phyloP scores from a whole-genome alignment of 2,888 invertebrate genomes.

The Megastigmus dorsalis region DNA sequence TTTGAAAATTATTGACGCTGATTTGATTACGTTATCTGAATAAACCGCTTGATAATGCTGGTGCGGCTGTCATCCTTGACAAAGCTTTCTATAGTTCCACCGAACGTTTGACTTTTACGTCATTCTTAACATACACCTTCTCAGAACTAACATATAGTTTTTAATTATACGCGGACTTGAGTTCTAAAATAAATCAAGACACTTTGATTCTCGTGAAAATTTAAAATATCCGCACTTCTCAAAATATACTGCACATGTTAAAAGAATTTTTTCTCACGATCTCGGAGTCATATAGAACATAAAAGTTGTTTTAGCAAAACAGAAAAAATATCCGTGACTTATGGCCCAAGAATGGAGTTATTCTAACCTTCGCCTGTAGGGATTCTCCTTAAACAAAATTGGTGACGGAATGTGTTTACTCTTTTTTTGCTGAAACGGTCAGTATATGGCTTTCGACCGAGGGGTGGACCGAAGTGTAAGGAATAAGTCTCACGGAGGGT shows the following conservation, averaged over 20 bases:
- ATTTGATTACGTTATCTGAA: no score
- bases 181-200: no score
- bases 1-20: no score
- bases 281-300: not conserved
- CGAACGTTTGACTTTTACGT: conserved; percentile 3
- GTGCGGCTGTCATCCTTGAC: not conserved
- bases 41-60: not conserved
- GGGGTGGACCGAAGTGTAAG: not conserved
- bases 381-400: not conserved
- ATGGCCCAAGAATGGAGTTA: no score
- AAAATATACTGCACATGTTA: not conserved
- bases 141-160: not conserved
- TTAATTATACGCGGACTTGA: no score
- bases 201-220: not conserved
- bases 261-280: not conserved
- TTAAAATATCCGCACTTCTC: not conserved
- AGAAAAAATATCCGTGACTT: no score
- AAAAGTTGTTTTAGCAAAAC: not conserved
- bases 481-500: not conserved
- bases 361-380: no score
- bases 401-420: not conserved
- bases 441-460: not conserved
- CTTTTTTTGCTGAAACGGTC: conserved; percentile 24
- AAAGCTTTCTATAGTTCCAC: not conserved
- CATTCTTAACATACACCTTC: conserved; percentile 23